Percentiles rank a stretch among this genome's conserved stretches.
phyloP scores from a whole-genome alignment of 2,113 vertebrate genomes.

The Leucosticte australis region DNA sequence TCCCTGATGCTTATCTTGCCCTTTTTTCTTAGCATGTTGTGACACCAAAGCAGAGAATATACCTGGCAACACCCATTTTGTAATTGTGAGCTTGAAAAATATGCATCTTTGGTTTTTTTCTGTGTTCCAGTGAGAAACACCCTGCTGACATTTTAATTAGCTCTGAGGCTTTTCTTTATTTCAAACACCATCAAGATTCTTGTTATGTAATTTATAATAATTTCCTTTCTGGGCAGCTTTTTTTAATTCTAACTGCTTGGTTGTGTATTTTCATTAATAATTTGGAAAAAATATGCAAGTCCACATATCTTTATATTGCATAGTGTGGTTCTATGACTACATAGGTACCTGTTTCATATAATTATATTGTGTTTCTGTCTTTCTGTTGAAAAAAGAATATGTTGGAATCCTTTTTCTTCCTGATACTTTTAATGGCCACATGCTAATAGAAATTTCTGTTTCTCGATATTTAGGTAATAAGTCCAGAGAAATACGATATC shows the following conservation, averaged over 20 bases:
- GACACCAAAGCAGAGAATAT: neutral
- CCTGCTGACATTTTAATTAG: neutral
- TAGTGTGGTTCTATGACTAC: neutral
- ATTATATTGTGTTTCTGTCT: neutral
- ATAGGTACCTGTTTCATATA: neutral
- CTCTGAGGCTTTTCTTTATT: neutral
- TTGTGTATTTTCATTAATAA: neutral
- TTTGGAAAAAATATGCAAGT: neutral
- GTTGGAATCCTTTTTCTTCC: neutral
- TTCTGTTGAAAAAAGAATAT: neutral
- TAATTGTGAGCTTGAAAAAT: neutral
- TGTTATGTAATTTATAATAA: neutral
- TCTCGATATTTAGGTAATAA: constrained; percentile 82
- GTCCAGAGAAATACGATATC: constrained; percentile 96
- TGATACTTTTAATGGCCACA: neutral
- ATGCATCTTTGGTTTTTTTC: neutral
- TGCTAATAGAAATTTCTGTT: constrained; percentile 45
- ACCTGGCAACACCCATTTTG: neutral
- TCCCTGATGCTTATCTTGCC: neutral
- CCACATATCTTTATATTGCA: neutral
- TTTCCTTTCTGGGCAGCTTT: neutral
- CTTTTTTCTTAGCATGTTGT: neutral
- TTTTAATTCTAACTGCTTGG: neutral
- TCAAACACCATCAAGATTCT: neutral
- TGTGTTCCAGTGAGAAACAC: neutral